Percentiles rank a stretch among this genome's conserved stretches.
Evolutionary conservation across 37 sponge, comb jelly and placozoan species (phyloP).

Genomic region (Bolinopsis microptera): DNA sequence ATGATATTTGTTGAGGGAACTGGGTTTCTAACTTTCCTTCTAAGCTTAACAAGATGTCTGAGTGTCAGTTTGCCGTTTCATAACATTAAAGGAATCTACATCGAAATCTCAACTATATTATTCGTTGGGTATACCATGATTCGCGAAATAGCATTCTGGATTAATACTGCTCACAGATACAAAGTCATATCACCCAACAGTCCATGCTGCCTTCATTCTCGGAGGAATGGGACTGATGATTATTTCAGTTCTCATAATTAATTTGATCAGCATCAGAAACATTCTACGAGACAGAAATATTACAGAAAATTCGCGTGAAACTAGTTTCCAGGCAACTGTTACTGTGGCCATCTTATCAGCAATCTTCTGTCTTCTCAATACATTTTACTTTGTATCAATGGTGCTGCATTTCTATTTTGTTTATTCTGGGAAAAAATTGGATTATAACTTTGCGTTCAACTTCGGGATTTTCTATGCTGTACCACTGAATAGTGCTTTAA

Average conservation of each 20-base stretch:
- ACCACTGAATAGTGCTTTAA: background rate
- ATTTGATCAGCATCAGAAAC: background rate
- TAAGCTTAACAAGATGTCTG: slow-evolving; percentile 1
- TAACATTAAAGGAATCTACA: background rate
- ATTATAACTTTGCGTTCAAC: no score
- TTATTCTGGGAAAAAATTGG: no score
- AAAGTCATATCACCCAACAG: background rate
- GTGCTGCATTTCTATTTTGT: background rate
- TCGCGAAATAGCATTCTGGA: background rate
- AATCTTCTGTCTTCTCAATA: slow-evolving; percentile 11
- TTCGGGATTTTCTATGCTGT: background rate
- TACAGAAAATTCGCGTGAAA: background rate
- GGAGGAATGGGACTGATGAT: background rate
- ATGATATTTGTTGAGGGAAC: slow-evolving; percentile 19
- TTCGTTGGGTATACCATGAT: background rate
- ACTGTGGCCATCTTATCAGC: background rate
- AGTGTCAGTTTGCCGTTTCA: background rate
- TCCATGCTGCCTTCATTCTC: background rate
- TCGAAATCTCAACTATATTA: background rate
- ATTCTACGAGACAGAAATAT: background rate
- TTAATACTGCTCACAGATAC: background rate
- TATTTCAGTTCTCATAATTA: background rate
- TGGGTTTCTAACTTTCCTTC: background rate
- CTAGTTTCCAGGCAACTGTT: background rate
- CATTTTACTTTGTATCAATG: background rate